Percentiles rank a stretch among this genome's conserved stretches.
Evolutionary conservation across 2,797 vertebrate genomes (phyloP).

Genomic region (Remorina albescens): DNA sequence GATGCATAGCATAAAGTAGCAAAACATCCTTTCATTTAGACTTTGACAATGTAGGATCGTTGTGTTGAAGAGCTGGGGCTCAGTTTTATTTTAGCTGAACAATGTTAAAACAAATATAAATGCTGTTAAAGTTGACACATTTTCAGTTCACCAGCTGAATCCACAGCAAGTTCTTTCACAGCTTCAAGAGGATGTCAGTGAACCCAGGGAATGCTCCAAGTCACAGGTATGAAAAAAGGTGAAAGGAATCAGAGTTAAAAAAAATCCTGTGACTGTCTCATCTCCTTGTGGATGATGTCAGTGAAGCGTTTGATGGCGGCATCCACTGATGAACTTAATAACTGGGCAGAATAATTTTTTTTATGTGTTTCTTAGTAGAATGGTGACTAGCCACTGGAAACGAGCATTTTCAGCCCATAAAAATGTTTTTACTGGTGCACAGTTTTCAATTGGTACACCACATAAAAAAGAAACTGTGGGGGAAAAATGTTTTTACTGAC

Average conservation of each 20-base stretch:
- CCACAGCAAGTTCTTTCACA: neutral
- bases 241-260: neutral
- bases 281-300: constrained; percentile 20
- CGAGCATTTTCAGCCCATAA: neutral
- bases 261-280: constrained; percentile 12
- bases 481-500: neutral
- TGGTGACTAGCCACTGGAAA: neutral
- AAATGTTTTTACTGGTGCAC: neutral
- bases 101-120: neutral
- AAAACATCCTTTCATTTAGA: constrained; percentile 30
- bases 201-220: neutral
- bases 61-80: neutral
- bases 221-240: neutral
- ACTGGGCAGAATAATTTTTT: neutral
- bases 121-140: neutral
- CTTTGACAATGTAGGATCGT: no score
- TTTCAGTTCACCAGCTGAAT: neutral
- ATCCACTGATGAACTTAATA: constrained; percentile 8
- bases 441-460: neutral
- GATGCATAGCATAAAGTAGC: constrained; percentile 27
- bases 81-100: neutral
- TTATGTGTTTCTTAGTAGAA: constrained; percentile 2
- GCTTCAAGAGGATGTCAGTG: neutral
- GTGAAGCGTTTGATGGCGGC: neutral
- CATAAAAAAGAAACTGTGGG: neutral